phyloP scores from a whole-genome alignment of 2,113 vertebrate species.

The Polypterus senegalus region DNA sequence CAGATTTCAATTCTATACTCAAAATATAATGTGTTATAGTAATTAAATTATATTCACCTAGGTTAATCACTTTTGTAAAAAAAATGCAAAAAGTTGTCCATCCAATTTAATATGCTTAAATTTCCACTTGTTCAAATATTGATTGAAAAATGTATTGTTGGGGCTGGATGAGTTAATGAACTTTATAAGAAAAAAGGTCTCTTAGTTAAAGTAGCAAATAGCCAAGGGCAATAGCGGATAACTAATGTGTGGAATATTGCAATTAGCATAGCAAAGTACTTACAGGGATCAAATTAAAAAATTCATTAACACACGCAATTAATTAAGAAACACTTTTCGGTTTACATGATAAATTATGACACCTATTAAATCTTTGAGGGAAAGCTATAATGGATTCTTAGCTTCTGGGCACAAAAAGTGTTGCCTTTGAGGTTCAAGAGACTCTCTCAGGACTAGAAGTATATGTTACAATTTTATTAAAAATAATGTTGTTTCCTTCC shows the following conservation, averaged over 20 bases:
- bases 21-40: too few species aligned
- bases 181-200: conserved; percentile 67
- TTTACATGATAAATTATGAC: conserved; percentile 99
- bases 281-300: conserved; percentile 99
- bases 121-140: background rate
- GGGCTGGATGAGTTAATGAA: conserved; percentile 83
- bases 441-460: conserved; percentile 60
- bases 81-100: too few species aligned
- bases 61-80: too few species aligned
- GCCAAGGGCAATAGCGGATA: conserved; percentile 99
- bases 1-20: too few species aligned
- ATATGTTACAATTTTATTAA: conserved; percentile 55
- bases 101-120: too few species aligned
- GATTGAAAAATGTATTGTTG: conserved; percentile 52
- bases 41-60: too few species aligned
- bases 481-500: conserved; percentile 42
- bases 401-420: conserved; percentile 73
- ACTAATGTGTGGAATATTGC: conserved; percentile 99
- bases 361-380: conserved; percentile 98
- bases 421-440: conserved; percentile 68
- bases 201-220: conserved; percentile 82
- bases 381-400: conserved; percentile 86
- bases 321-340: conserved; percentile 99
- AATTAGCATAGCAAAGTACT: conserved; percentile 99
- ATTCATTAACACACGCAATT: conserved; percentile 98